Evolutionary conservation across 30 jellyfish, hydroid and myxozoan species (phyloP).

Genomic region (Pelagia noctiluca): DNA sequence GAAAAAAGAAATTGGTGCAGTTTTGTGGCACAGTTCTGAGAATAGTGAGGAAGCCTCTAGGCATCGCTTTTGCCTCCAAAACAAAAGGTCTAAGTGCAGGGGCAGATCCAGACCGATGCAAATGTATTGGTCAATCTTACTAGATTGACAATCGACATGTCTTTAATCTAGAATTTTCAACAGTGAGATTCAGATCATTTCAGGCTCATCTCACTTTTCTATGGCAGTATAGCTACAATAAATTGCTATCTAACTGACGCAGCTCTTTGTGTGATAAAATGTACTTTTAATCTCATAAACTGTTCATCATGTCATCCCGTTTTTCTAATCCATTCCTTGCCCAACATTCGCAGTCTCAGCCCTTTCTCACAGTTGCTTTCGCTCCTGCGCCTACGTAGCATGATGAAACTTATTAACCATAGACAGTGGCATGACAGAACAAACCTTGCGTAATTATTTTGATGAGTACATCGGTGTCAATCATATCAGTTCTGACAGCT

Average conservation of each 20-base stretch:
- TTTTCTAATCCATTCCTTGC: not conserved
- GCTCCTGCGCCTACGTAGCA: constrained; percentile 24
- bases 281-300: no score
- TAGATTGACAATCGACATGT: not conserved
- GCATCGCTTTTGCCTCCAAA: no score
- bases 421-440: not conserved
- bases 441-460: constrained; percentile 19
- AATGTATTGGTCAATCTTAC: constrained; percentile 29
- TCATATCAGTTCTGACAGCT: constrained; percentile 24
- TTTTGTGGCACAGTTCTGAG: no score
- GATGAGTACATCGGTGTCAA: constrained; percentile 8
- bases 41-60: no score
- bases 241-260: not conserved
- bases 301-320: constrained; percentile 16
- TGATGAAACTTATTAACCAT: not conserved
- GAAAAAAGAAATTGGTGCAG: no score
- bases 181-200: constrained; percentile 13
- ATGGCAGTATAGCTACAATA: constrained; percentile 4
- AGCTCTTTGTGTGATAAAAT: constrained; percentile 17
- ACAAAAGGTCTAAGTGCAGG: no score
- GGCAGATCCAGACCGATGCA: no score
- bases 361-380: constrained; percentile 6
- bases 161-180: not conserved
- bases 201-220: not conserved
- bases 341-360: not conserved